Evolutionary conservation across 2,888 invertebrate species (phyloP).

Genomic region (Macrophya alboannulata): DNA sequence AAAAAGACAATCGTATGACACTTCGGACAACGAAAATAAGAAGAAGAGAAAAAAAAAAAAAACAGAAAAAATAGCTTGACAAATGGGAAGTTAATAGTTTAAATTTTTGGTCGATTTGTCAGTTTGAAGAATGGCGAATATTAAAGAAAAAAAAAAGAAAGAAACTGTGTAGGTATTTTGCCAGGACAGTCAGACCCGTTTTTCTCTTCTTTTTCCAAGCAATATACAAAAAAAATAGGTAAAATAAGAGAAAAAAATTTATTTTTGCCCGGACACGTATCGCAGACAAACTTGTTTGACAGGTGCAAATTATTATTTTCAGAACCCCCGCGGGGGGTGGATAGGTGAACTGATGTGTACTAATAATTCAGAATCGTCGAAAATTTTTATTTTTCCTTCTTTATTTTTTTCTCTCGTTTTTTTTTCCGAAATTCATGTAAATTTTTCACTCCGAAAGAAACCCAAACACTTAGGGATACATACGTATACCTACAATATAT

Average conservation of each 20-base stretch:
- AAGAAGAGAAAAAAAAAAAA: background rate
- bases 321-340: background rate
- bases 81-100: conserved; percentile 20
- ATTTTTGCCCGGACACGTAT: background rate
- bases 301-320: conserved; percentile 28
- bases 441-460: background rate
- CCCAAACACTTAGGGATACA: too few relatives aligned
- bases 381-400: too few relatives aligned
- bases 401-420: background rate
- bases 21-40: background rate
- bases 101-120: conserved; percentile 21
- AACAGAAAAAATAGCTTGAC: background rate
- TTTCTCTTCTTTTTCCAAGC: background rate
- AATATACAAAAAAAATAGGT: background rate
- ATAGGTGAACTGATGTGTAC: background rate
- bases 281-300: conserved; percentile 28
- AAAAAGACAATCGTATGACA: background rate
- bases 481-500: too few relatives aligned
- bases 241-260: background rate
- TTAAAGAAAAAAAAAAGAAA: background rate
- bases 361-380: conserved; percentile 20
- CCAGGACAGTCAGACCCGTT: background rate
- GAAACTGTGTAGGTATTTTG: background rate
- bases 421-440: background rate
- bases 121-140: conserved; percentile 13